These are phyloP conservation scores for Xenopus borealis DNA, from an alignment of 2,113 vertebrate genomes.

Conservation along the genomic window DNA sequence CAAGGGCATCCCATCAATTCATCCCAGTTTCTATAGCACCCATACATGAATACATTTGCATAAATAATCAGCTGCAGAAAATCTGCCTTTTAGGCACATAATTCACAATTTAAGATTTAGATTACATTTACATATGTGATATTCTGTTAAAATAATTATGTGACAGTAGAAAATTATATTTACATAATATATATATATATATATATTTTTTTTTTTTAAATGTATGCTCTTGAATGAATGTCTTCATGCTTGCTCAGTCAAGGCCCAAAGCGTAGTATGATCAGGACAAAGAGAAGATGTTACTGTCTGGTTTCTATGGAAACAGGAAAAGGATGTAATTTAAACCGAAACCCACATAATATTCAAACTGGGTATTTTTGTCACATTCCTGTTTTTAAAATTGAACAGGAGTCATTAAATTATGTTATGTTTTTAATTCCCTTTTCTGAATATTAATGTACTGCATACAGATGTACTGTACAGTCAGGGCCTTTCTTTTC, in stretches of 20 bases:
- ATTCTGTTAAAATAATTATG: too few relatives aligned
- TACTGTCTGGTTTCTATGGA: constrained; percentile 91
- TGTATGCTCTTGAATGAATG: not conserved
- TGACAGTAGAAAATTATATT: too few relatives aligned
- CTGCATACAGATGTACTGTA: not conserved
- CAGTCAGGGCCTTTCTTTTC: not conserved
- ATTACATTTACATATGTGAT: too few relatives aligned
- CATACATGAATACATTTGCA: too few relatives aligned
- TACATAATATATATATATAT: too few relatives aligned
- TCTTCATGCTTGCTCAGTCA: constrained; percentile 52
- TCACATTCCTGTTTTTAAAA: constrained; percentile 50
- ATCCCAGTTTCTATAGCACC: too few relatives aligned
- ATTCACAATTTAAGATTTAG: too few relatives aligned
- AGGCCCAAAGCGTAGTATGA: constrained; percentile 59
- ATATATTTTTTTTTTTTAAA: too few relatives aligned
- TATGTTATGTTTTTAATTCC: too few relatives aligned
- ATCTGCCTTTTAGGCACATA: too few relatives aligned
- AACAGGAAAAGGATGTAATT: constrained; percentile 78
- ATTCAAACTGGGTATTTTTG: constrained; percentile 55
- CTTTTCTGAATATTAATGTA: not conserved
- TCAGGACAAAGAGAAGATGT: constrained; percentile 82
- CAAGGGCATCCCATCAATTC: too few relatives aligned
- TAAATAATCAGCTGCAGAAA: too few relatives aligned
- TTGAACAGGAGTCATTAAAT: not conserved
- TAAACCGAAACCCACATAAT: constrained; percentile 64